Percentiles rank a stretch among this genome's conserved stretches.
Conservation (phyloP, 2,113 vertebrate genomes). For the Mobula hypostoma region DNA sequence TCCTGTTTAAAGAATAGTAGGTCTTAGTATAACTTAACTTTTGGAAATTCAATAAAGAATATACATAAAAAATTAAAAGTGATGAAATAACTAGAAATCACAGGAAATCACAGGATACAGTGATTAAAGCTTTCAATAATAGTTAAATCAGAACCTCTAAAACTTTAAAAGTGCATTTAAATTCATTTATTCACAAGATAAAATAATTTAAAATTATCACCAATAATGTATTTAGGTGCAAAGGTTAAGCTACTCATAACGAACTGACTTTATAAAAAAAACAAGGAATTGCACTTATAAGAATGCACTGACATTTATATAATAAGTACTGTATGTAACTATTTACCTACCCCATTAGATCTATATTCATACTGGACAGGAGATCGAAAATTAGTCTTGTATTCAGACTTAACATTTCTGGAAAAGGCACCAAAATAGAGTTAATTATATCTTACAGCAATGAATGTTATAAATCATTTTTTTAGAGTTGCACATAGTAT, state of each 20-base stretch:
- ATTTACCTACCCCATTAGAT: slow-evolving; percentile 45
- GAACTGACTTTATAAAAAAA: slow-evolving; percentile 44
- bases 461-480: background rate
- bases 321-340: background rate
- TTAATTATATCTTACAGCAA: background rate
- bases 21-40: slow-evolving; percentile 37
- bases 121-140: background rate
- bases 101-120: background rate
- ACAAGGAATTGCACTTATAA: background rate
- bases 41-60: background rate
- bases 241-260: background rate
- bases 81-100: background rate
- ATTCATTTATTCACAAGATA: background rate
- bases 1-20: slow-evolving; percentile 66
- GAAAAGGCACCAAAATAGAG: slow-evolving; percentile 34
- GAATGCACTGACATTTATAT: background rate
- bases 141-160: background rate
- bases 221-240: background rate
- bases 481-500: background rate
- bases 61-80: background rate
- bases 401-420: slow-evolving; percentile 75
- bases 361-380: slow-evolving; percentile 69
- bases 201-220: no score
- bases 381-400: slow-evolving; percentile 73
- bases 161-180: background rate